Evolutionary conservation across 2,888 invertebrate species (phyloP).

Genomic region (Mythimna loreyi): DNA sequence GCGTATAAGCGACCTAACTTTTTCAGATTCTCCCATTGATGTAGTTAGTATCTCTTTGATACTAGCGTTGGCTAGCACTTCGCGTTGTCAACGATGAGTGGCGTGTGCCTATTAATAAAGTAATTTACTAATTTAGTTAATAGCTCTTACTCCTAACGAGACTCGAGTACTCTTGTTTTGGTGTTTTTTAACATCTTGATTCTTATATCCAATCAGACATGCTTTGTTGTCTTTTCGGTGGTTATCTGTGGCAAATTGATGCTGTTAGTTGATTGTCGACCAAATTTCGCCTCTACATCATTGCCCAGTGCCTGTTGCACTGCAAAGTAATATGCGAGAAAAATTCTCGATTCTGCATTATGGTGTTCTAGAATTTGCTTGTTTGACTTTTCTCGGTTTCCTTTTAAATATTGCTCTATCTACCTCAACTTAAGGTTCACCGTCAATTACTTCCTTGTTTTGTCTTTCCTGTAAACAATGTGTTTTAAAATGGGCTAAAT

Average conservation of each 20-base stretch:
- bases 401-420: neutral
- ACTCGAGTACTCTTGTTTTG: neutral
- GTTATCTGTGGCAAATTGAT: neutral
- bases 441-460: neutral
- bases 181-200: constrained; percentile 1
- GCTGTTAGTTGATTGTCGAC: neutral
- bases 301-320: too few relatives aligned
- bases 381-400: neutral
- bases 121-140: constrained; percentile 37
- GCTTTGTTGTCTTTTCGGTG: neutral
- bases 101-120: constrained; percentile 41
- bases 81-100: constrained; percentile 12
- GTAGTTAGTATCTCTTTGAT: neutral
- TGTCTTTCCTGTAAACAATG: neutral
- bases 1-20: constrained; percentile 21
- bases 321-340: neutral
- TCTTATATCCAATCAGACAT: neutral
- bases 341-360: neutral
- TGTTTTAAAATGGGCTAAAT: neutral
- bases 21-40: constrained; percentile 31
- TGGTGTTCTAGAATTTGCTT: neutral
- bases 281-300: neutral
- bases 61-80: constrained; percentile 10
- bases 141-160: constrained; percentile 7
- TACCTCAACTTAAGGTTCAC: neutral